These are phyloP conservation scores for Coleophora deauratella DNA, from an alignment of 2,888 invertebrate genomes.

Conservation along the genomic window DNA sequence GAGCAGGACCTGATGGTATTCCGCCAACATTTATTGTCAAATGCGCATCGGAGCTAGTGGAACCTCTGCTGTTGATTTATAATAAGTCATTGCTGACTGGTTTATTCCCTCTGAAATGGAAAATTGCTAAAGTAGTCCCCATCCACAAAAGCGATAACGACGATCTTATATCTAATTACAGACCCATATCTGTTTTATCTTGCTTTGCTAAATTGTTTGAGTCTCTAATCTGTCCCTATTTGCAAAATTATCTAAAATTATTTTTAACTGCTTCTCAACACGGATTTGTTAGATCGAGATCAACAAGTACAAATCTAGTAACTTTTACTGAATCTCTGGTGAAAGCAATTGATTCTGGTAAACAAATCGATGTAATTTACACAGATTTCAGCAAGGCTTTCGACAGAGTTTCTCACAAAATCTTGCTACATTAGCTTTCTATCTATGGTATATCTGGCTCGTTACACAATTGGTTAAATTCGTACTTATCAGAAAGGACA, in stretches of 20 bases:
- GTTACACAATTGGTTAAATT: conserved; percentile 7
- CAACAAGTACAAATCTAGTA: too few relatives aligned
- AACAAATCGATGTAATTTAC: conserved; percentile 9
- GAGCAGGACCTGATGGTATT: conserved; percentile 11
- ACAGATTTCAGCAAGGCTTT: conserved; percentile 11
- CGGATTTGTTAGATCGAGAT: too few relatives aligned
- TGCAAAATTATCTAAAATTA: too few relatives aligned
- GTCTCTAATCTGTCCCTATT: too few relatives aligned
- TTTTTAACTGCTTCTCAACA: too few relatives aligned
- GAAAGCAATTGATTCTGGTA: conserved; percentile 4
- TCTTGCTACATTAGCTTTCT: conserved; percentile 7
- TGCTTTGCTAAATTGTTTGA: conserved; percentile 11
- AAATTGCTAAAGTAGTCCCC: conserved; percentile 12
- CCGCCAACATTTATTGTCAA: conserved; percentile 8
- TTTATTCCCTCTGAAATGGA: conserved; percentile 13
- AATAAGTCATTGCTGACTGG: conserved; percentile 12
- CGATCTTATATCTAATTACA: too few relatives aligned
- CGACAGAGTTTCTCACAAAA: too few relatives aligned
- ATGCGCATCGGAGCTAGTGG: conserved; percentile 5
- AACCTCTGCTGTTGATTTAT: conserved; percentile 7
- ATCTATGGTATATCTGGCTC: conserved; percentile 4
- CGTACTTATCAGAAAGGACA: conserved; percentile 4
- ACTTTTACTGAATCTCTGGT: conserved; percentile 5
- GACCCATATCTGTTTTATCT: conserved; percentile 11
- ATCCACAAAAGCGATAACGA: conserved; percentile 8